A percentile compares a stretch with the other conserved stretches of the same genome.
phyloP scores from a whole-genome alignment of 2,797 vertebrate genomes.

The Coccyzus lansbergi region DNA sequence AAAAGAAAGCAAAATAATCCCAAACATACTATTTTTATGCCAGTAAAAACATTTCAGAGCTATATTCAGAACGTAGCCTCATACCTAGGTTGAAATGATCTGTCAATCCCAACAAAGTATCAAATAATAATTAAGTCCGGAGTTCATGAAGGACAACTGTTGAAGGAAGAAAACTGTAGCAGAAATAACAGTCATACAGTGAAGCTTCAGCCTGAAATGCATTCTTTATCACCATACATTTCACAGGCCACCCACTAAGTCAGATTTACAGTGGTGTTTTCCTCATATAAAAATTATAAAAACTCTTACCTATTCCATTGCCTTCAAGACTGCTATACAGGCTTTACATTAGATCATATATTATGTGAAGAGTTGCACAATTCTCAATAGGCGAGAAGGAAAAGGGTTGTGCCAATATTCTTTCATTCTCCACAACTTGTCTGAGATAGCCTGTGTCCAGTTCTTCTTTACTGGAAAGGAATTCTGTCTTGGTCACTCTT shows the following conservation, averaged over 20 bases:
- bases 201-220: background rate
- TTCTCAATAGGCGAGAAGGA: background rate
- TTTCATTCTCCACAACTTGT: background rate
- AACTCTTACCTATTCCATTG: background rate
- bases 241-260: background rate
- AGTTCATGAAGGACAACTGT: background rate
- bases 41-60: background rate
- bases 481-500: background rate
- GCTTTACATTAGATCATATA: background rate
- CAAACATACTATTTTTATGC: background rate
- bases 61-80: background rate
- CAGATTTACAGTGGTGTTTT: background rate
- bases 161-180: background rate
- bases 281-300: background rate
- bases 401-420: background rate
- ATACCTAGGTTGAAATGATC: background rate
- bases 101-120: background rate
- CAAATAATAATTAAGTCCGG: background rate
- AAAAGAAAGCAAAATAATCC: slow-evolving; percentile 6
- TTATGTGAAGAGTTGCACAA: background rate
- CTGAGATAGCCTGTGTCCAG: background rate
- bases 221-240: background rate
- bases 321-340: background rate
- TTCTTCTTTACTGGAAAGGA: slow-evolving; percentile 18
- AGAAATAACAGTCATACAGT: background rate